Base-by-base conservation (phyloP, 2,888 invertebrate species). In the Adelognathus sp. region DNA sequence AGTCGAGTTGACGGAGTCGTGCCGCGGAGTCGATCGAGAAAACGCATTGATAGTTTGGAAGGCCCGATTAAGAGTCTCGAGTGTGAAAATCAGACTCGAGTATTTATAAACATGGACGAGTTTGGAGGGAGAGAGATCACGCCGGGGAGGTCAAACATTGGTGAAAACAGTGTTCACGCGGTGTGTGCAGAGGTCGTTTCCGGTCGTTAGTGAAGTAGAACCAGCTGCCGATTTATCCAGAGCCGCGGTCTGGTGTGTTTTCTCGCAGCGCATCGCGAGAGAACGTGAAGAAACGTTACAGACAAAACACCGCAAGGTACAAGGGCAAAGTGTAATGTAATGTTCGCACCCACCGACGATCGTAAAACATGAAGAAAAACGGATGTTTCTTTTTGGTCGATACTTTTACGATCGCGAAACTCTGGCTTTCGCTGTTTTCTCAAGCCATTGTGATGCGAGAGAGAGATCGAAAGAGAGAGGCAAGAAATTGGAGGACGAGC, bases 381-480 rank as follows among this genome's bases (percentile, higher is more conserved):
- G 31, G 33, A 24, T 18, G 50, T 60, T 76, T 67, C 72, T n/a
- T n/a, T 77, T 72, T 56, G 44, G 50, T 5, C 39, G 61, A 72
- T 60, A 72, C n/a, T 61, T 72, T 77, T 67, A 77, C 61, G 77
- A 77, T 33, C 67, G 61, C 54, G 67, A 56, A 67, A 56, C 33
- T 46, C 29, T 39, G 36, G n/a, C n/a, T 66, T 41, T 54, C 50
- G 24, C 39, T 24, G 21, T 24, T 18, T 72, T 46, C 67, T 66
- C 46, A n/a, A 54, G 46, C 33, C 41, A 11, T n/a, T 27, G 21
- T 36, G 50, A 61, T 67, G n/a, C 33, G 36, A 1, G 31, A 24
- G 24, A 31, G 39, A 21, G 11, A 5, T 7, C 16, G 58, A 21
- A 9, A 33, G 5, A 33, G 31, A 21, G 11, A n/a, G n/a, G n/a